A percentile compares a stretch with the other conserved stretches of the same genome.
These are phyloP conservation scores for Allolobophora icterica DNA, from an alignment of 2,888 invertebrate genomes.

Conservation along the genomic window DNA sequence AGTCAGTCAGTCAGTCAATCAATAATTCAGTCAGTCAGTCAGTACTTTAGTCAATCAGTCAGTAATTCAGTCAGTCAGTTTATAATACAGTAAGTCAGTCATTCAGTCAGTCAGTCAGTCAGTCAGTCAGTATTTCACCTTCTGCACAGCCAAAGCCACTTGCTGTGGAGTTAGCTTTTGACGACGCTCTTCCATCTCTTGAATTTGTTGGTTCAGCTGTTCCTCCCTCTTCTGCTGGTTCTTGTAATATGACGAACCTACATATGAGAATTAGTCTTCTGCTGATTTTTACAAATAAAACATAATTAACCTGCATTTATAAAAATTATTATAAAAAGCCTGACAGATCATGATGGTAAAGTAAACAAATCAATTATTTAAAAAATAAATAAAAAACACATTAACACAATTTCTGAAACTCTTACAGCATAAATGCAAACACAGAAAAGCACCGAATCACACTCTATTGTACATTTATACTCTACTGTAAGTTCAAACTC, in stretches of 20 bases:
- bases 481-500: too few species aligned
- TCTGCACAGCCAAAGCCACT: conserved; percentile 47
- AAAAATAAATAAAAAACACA: not conserved
- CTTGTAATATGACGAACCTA: conserved; percentile 69
- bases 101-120: not conserved
- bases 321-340: not conserved
- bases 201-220: conserved; percentile 66
- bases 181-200: conserved; percentile 57
- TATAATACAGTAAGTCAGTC: not conserved
- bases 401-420: too few species aligned
- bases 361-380: not conserved
- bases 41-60: too few species aligned
- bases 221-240: conserved; percentile 69
- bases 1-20: not conserved
- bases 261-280: not conserved
- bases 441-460: too few species aligned
- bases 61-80: not conserved
- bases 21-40: not conserved
- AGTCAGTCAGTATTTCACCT: conserved; percentile 52
- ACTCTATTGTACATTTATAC: not conserved
- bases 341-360: not conserved
- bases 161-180: conserved; percentile 53
- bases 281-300: not conserved
- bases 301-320: conserved; percentile 23
- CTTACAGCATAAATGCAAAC: too few species aligned